These are phyloP conservation scores for Cercopithecus mitis DNA, from an alignment of 2,797 vertebrate genomes.

Conservation along the genomic window DNA sequence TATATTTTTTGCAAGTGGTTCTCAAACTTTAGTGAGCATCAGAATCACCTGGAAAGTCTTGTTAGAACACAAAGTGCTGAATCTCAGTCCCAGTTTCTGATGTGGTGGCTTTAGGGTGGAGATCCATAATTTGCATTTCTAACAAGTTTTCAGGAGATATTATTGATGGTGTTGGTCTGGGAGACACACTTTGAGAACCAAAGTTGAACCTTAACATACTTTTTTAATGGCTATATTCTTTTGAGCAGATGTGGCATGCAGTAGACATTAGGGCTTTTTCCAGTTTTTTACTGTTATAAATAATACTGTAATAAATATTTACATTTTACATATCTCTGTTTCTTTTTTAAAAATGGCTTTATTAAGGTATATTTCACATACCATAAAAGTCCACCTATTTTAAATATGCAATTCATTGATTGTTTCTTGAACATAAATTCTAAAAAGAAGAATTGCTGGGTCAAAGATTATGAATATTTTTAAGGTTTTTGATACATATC, in stretches of 20 bases:
- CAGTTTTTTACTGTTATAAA: neutral
- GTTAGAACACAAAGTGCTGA: neutral
- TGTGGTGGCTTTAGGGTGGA: neutral
- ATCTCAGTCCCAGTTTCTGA: neutral
- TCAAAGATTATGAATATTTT: constrained; percentile 36
- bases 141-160: neutral
- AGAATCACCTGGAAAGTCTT: neutral
- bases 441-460: neutral
- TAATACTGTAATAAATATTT: neutral
- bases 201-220: neutral
- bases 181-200: neutral
- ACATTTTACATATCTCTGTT: neutral
- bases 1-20: neutral
- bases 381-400: neutral
- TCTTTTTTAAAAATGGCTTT: neutral
- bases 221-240: neutral
- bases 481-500: neutral
- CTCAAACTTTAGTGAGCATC: neutral
- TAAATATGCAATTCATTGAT: neutral
- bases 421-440: constrained; percentile 13
- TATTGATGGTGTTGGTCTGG: neutral
- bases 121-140: neutral
- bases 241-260: neutral
- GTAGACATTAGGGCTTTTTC: neutral
- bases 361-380: neutral